Evolutionary conservation across 2,888 invertebrate species (phyloP), one percentile per base, ranked within the genome.

Genomic region (Volucella zonaria): DNA sequence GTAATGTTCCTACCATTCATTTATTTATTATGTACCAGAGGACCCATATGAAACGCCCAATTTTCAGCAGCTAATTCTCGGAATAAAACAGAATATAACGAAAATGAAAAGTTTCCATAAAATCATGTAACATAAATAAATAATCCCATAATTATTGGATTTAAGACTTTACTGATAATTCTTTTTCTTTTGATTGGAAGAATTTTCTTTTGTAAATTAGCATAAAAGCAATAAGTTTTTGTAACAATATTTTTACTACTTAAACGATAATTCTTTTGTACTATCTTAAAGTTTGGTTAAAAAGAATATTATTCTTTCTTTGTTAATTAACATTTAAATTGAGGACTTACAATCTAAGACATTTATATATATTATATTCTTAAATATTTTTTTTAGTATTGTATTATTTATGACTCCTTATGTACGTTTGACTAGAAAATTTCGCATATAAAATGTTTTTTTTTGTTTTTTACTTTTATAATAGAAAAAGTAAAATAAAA

Each of bases 241-340:
- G 31, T 54, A 62, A 54, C 52, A 62, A 54, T 15, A 38, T 64
- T 56, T 74, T 49, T 38, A 56, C 74, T 74, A 74, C 74, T 74
- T 64, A 64, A 64, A 59, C n/a, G 38, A 23, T 15, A 45, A 61
- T 62, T 61, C 18, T 45, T 76, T 76, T 76, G 78, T 78, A 78
- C 78, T 78, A 58, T 78, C 56, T 71, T 78, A 78, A 62, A 42
- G 58, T 58, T 75, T 38, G 56, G 43, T 42, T 77, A 47, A 14
- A 61, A 61, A 54, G 11, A 73, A 52, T 38, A 62, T 61, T 31
- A 31, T 31, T 31, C 4, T 31, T 31, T 31, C 31, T 6, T 59
- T 61, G 14, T 45, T 68, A 61, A 67, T 31, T 38, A 43, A 54
- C 61, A 56, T 38, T 61, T 58, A 40, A 43, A 9, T 58, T 18